phyloP scores from a whole-genome alignment of 2,113 vertebrate genomes.

The Oryzias woworae region DNA sequence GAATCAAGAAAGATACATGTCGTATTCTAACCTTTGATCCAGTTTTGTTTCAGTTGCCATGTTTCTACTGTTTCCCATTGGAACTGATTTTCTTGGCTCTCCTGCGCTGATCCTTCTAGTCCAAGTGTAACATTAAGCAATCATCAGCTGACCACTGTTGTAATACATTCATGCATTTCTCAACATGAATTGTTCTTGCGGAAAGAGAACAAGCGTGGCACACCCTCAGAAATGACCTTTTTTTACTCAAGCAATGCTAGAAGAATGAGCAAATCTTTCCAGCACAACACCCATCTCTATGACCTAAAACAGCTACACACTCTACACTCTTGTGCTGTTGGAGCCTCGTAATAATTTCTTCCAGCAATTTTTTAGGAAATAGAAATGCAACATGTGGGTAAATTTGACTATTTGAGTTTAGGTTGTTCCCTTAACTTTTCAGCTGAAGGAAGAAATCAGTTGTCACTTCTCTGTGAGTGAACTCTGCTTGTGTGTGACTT shows the following conservation, averaged over 20 bases:
- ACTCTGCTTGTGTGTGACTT: conserved; percentile 25
- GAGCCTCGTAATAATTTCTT: conserved; percentile 57
- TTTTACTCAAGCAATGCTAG: conserved; percentile 69
- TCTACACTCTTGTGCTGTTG: conserved; percentile 50
- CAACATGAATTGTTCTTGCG: conserved; percentile 65
- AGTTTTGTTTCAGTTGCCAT: conserved; percentile 25
- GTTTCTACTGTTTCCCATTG: conserved; percentile 23
- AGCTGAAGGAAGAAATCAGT: conserved; percentile 14
- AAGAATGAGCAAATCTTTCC: conserved; percentile 72
- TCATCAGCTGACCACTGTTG: conserved; percentile 55
- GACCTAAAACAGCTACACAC: conserved; percentile 67
- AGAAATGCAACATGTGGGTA: conserved; percentile 61
- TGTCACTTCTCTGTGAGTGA: conserved; percentile 15
- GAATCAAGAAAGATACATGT: conserved; percentile 17
- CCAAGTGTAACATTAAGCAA: conserved; percentile 56
- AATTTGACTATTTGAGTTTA: conserved; percentile 46
- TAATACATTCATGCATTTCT: conserved; percentile 57
- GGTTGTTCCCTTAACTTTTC: conserved; percentile 29
- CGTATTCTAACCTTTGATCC: conserved; percentile 17
- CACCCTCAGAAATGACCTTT: conserved; percentile 64
- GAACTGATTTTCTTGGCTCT: conserved; percentile 33
- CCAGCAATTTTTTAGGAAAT: conserved; percentile 44
- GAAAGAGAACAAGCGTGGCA: conserved; percentile 65
- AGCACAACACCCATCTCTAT: conserved; percentile 71
- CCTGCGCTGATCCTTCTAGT: conserved; percentile 30